phyloP scores from a whole-genome alignment of 2,113 vertebrate genomes.

The Vimba vimba region DNA sequence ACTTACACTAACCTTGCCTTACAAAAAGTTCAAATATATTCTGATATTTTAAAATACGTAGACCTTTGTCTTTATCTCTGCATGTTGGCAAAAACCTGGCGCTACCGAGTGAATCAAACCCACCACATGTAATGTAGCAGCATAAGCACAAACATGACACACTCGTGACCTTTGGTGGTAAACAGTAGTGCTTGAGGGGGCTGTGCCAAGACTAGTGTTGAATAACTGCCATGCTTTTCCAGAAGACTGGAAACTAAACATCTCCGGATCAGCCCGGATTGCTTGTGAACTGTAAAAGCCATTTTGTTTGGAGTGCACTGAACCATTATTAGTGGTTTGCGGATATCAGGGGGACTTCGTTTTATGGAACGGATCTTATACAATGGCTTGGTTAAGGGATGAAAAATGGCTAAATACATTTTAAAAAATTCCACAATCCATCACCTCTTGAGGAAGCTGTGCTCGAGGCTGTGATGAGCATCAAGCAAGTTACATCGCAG shows the following conservation, averaged over 20 bases:
- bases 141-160: not conserved
- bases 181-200: not conserved
- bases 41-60: not conserved
- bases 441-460: not conserved
- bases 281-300: constrained; percentile 46
- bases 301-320: constrained; percentile 63
- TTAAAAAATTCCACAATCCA: constrained; percentile 7
- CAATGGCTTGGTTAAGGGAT: constrained; percentile 57
- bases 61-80: not conserved
- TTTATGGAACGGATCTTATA: constrained; percentile 1
- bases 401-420: constrained; percentile 40
- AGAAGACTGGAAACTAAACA: constrained; percentile 31
- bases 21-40: not conserved
- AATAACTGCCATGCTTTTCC: constrained; percentile 36
- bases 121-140: not conserved
- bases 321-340: constrained; percentile 71
- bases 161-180: not conserved
- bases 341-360: constrained; percentile 52
- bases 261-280: constrained; percentile 60
- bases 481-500: not conserved
- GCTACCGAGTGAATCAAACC: not conserved
- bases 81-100: not conserved
- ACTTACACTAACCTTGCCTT: not conserved
- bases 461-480: not conserved
- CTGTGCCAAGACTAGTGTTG: constrained; percentile 38